A percentile compares a stretch with the other conserved stretches of the same genome.
These are phyloP conservation scores for Limnephilus auricula DNA, from an alignment of 2,888 invertebrate species.

Conservation along the genomic window DNA sequence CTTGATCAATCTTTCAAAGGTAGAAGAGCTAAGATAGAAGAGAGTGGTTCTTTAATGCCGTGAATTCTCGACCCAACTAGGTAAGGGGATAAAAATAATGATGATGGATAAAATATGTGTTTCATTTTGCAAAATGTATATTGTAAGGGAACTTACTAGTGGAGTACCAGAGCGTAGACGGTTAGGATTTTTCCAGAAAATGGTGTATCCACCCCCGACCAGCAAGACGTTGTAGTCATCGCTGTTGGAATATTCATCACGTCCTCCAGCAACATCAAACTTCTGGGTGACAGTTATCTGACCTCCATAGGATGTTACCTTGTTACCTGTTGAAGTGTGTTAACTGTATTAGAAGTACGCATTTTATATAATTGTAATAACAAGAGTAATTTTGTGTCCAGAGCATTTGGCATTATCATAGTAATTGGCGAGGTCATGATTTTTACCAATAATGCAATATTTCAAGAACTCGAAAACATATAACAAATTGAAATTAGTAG, in stretches of 20 bases:
- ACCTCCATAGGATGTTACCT: slow-evolving; percentile 93
- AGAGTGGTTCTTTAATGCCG: no score
- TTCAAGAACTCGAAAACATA: not conserved
- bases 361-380: not conserved
- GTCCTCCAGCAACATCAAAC: slow-evolving; percentile 79
- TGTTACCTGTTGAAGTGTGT: slow-evolving; percentile 77
- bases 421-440: not conserved
- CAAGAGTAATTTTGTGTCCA: not conserved
- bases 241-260: slow-evolving; percentile 71
- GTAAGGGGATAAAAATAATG: not conserved
- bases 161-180: slow-evolving; percentile 77
- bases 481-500: not conserved
- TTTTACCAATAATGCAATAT: not conserved
- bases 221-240: slow-evolving; percentile 90
- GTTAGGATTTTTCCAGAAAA: slow-evolving; percentile 86
- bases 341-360: not conserved
- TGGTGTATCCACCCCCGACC: slow-evolving; percentile 85
- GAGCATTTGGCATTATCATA: not conserved
- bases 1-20: not conserved
- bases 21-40: not conserved
- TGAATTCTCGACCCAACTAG: not conserved
- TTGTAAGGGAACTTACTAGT: slow-evolving; percentile 77
- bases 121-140: not conserved
- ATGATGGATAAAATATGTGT: not conserved
- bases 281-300: slow-evolving; percentile 85